Evolutionary conservation across 2,797 vertebrate genomes (phyloP), one percentile per base, ranked within the genome.

Genomic region (Notamacropus eugenii): DNA sequence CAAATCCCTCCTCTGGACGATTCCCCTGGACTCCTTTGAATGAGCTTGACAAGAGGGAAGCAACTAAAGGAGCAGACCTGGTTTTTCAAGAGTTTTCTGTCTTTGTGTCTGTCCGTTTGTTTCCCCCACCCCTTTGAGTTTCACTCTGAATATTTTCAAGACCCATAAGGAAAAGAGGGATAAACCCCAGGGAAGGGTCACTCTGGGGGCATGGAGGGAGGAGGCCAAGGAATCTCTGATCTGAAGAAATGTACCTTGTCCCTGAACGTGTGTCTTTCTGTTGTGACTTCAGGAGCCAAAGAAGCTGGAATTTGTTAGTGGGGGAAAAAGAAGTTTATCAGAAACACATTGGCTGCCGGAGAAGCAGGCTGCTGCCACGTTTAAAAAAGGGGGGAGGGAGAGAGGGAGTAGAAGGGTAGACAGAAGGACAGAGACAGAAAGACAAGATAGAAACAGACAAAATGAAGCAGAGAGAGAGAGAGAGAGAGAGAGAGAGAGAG

Each of bases 321-420:
- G 94, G 91, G 94, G 97, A 98, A 97, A n/a, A 97, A 98, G 94
- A 94, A 94, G 93, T 98, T 98, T 98, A 98, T 98, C 98, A 98
- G 98, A 99, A 98, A 98, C 98, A 98, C 97, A 98, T 98, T 99
- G 98, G 97, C 98, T 95, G 97, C 97, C 1, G 92, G 96, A 91
- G 97, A 97, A 98, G 96, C 96, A 50, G 92, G 14, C 14, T 12
- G 1, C 59, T 93, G 97, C 96, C 96, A 92, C 62, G 31, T 95
- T 97, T 62, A 50, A 95, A 95, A 96, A 91, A 94, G 54, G 55
- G 93, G 52, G 56, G 90, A 93, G 94, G 92, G 94, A 31, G 90
- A 50, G 90, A 16, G 90, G 54, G n/a, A 29, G 50, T 57, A 5
- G 92, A 46, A 90, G 46, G 92, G 56, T 3, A 58, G 54, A 92